Evolutionary conservation across 2,797 vertebrate species (phyloP).

Genomic region (Phaenicophaeus curvirostris): DNA sequence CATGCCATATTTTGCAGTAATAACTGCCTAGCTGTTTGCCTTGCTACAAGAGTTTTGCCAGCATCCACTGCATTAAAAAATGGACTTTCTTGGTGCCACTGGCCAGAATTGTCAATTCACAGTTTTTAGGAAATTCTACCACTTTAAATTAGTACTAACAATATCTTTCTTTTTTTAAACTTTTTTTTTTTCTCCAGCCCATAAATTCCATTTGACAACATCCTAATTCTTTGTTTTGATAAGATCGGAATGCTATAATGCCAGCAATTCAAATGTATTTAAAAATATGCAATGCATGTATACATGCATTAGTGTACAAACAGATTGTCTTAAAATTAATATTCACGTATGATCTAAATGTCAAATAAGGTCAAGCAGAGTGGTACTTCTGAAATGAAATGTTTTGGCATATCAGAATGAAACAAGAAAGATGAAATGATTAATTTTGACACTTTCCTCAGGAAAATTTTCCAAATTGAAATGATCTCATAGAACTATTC

Average conservation of each 20-base stretch:
- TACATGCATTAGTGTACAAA: not conserved
- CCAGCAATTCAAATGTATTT: not conserved
- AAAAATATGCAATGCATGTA: not conserved
- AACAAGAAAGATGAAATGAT: not conserved
- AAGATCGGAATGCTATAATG: not conserved
- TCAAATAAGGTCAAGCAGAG: not conserved
- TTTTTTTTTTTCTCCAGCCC: not conserved
- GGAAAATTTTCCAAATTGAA: not conserved
- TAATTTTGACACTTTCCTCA: conserved; percentile 28
- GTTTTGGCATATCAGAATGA: conserved; percentile 29
- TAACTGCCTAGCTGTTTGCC: not conserved
- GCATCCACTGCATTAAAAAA: not conserved
- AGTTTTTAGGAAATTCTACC: not conserved
- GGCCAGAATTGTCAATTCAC: not conserved
- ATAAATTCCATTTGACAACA: not conserved
- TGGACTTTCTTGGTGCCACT: not conserved
- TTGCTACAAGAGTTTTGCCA: not conserved
- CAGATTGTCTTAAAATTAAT: not conserved
- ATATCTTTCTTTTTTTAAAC: not conserved
- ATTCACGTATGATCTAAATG: not conserved
- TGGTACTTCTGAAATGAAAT: conserved; percentile 4
- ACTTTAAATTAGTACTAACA: not conserved
- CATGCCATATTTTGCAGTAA: not conserved
- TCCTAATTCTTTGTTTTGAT: not conserved
- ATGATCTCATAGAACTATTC: not conserved